Conservation (phyloP, 2,797 vertebrate genomes). For the Semotilus atromaculatus region DNA sequence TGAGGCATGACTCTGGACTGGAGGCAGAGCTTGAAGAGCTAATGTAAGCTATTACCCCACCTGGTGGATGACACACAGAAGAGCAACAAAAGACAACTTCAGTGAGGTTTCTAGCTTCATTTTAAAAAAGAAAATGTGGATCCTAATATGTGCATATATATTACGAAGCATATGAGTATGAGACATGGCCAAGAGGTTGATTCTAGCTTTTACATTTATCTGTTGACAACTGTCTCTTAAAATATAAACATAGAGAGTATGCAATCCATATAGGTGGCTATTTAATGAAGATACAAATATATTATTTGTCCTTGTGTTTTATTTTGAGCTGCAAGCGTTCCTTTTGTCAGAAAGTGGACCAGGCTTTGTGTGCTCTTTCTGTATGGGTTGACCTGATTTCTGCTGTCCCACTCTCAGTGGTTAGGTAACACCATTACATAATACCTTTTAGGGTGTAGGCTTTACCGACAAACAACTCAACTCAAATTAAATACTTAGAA, state of each 20-base stretch:
- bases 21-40: slow-evolving; percentile 91
- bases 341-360: slow-evolving; percentile 7
- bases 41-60: slow-evolving; percentile 95
- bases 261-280: neutral
- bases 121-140: neutral
- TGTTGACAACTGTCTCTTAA: neutral
- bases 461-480: neutral
- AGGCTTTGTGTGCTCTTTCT: neutral
- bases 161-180: neutral
- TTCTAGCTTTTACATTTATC: neutral
- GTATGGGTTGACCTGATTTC: slow-evolving; percentile 71
- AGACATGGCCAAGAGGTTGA: neutral
- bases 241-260: neutral
- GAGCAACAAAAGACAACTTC: neutral
- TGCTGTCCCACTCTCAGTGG: slow-evolving; percentile 62
- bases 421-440: slow-evolving; percentile 80
- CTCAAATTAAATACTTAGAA: neutral
- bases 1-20: slow-evolving; percentile 93
- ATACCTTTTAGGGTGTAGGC: slow-evolving; percentile 60
- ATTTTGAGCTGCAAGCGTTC: neutral
- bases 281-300: neutral
- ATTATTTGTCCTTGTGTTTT: neutral
- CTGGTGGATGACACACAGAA: slow-evolving; percentile 69
- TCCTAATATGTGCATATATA: neutral
- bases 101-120: neutral